Base-by-base conservation (phyloP, 1,140 invertebrate species). In the Listronotus bonariensis region DNA sequence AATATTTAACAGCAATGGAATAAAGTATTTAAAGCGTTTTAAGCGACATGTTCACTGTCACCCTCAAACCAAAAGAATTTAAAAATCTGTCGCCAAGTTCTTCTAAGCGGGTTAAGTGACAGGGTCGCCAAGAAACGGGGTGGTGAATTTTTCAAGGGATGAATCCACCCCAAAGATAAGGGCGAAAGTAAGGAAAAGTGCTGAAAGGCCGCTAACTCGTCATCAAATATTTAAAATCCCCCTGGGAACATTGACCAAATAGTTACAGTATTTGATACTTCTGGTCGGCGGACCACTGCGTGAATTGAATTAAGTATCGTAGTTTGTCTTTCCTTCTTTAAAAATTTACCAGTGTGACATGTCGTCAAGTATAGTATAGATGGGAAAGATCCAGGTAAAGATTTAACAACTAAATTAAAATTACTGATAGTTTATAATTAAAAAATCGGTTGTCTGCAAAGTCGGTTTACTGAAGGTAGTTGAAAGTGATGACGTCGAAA, bases 201-300 rank as follows among this genome's bases (percentile, higher is more conserved):
- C 60, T 67, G 70, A 73, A 73, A 74, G 69, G 60, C 69, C 67
- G 69, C 68, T 72, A 76, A 76, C 74, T 75, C 65, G 67, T 73
- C 72, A 75, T 76, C 72, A 76, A 76, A 75, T 76, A 76, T 76
- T 76, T 75, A 75, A 73, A 68, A 60, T 68, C 66, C 68, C 68
- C 55, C 56, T 52, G 68, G 66, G 68, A 66, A 71, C 40, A 31
- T 55, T 62, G 67, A 64, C 65, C 69, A 69, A 71, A 70, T 72
- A 70, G 68, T 70, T 69, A 61, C 68, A 45, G 56, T 67, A 65
- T 69, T 62, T 64, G 67, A 62, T 67, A 58, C 38, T 43, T 31
- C 14, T 15, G 12, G 54, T 12, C 31, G 9, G 42, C 42, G 40
- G 46, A 43, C n/a, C 17, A 34, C 32, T 20, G 38, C 38, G 36